Conservation (phyloP, 1,140 invertebrate genomes). For the Lerema accius region DNA sequence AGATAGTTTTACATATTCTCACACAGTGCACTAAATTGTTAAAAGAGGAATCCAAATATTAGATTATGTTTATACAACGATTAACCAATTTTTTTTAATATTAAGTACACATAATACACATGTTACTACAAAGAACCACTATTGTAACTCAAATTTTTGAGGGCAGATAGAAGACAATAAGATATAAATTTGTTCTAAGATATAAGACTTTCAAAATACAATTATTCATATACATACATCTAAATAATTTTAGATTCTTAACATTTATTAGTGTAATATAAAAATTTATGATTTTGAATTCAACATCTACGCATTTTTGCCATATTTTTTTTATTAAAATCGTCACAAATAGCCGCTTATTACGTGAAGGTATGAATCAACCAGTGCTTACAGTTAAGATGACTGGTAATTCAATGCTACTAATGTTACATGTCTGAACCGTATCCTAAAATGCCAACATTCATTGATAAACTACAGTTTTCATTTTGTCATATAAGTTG, state of each 20-base stretch:
- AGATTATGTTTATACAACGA: too few relatives aligned
- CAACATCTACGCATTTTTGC: slow-evolving; percentile 8
- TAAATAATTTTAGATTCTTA: slow-evolving; percentile 23
- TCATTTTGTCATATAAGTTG: too few relatives aligned
- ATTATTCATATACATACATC: slow-evolving; percentile 20
- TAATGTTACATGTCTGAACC: neutral
- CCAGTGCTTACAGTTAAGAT: neutral
- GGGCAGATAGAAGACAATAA: slow-evolving; percentile 18
- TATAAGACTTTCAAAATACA: slow-evolving; percentile 26
- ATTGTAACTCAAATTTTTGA: slow-evolving; percentile 11
- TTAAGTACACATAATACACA: slow-evolving; percentile 10
- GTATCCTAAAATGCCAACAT: too few relatives aligned
- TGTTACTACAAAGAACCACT: slow-evolving; percentile 14
- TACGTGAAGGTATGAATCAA: neutral
- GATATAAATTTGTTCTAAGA: slow-evolving; percentile 17
- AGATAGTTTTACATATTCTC: slow-evolving; percentile 4
- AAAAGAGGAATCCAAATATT: slow-evolving; percentile 3
- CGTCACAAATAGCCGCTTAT: neutral
- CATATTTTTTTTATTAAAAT: neutral
- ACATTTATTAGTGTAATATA: slow-evolving; percentile 21
- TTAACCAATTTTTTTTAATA: neutral
- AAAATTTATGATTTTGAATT: slow-evolving; percentile 21
- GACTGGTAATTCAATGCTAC: neutral
- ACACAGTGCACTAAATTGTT: slow-evolving; percentile 19
- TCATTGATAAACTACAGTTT: too few relatives aligned